phyloP scores from a whole-genome alignment of 2,888 invertebrate genomes.

The Phortica magna region DNA sequence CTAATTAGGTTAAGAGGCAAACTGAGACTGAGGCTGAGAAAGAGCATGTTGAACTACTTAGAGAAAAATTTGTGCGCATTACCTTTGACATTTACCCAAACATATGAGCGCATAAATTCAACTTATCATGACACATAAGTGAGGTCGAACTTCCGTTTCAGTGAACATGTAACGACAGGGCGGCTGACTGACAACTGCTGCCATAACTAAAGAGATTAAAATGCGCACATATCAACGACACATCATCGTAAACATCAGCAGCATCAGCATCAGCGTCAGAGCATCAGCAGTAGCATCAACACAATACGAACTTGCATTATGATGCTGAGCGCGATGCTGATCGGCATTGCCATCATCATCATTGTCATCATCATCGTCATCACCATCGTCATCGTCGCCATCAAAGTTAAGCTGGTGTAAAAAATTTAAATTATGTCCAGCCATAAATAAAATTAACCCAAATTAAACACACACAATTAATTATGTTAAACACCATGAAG shows the following conservation, averaged over 20 bases:
- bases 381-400: background rate
- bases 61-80: background rate
- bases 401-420: slow-evolving; percentile 30
- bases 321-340: background rate
- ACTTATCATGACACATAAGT: slow-evolving; percentile 20
- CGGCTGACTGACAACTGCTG: slow-evolving; percentile 44
- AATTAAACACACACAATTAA: slow-evolving; percentile 72
- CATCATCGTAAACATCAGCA: background rate
- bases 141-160: slow-evolving; percentile 1
- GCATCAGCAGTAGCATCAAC: background rate
- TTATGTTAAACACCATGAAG: slow-evolving; percentile 57
- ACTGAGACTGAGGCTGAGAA: background rate
- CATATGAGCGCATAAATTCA: slow-evolving; percentile 15
- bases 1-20: background rate
- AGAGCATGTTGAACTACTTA: background rate
- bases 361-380: background rate
- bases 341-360: slow-evolving; percentile 6
- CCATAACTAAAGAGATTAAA: slow-evolving; percentile 38
- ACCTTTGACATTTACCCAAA: background rate
- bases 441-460: slow-evolving; percentile 73
- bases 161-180: slow-evolving; percentile 15
- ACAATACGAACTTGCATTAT: background rate
- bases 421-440: slow-evolving; percentile 60
- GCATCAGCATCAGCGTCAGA: background rate
- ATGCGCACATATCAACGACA: slow-evolving; percentile 23